phyloP scores from a whole-genome alignment of 1,140 invertebrate species.

The Olivierus martensii region DNA sequence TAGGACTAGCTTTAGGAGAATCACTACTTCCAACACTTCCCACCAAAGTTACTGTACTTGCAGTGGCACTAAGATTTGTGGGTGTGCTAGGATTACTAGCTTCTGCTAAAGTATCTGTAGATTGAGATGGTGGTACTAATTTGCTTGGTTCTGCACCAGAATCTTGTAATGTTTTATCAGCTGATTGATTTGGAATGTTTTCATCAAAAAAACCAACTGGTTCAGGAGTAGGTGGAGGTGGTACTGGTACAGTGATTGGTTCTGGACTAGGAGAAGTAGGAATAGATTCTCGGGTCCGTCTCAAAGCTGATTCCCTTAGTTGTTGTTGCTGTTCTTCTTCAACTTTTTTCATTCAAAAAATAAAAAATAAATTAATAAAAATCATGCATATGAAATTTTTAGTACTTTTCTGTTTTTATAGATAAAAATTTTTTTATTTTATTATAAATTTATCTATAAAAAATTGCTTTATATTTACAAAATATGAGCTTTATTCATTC shows the following conservation, averaged over 20 bases:
- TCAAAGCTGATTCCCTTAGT: slow-evolving; percentile 14
- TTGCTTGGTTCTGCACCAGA: background rate
- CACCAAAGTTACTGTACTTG: slow-evolving; percentile 43
- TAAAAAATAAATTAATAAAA: too few species aligned
- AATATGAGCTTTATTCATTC: too few species aligned
- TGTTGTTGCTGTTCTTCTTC: slow-evolving; percentile 18
- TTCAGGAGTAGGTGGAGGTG: slow-evolving; percentile 21
- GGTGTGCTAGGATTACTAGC: slow-evolving; percentile 48
- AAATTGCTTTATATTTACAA: too few species aligned
- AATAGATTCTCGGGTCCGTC: slow-evolving; percentile 10
- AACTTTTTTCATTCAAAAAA: slow-evolving; percentile 8
- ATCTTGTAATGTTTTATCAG: too few species aligned
- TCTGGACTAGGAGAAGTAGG: slow-evolving; percentile 16
- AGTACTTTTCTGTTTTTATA: too few species aligned
- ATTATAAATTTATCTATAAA: too few species aligned
- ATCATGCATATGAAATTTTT: too few species aligned
- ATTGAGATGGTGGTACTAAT: slow-evolving; percentile 43
- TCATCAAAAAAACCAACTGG: slow-evolving; percentile 1
- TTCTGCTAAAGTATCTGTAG: slow-evolving; percentile 34
- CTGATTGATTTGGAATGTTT: too few species aligned
- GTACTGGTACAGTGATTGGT: slow-evolving; percentile 17
- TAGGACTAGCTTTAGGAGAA: slow-evolving; percentile 18
- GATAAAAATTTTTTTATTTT: too few species aligned
- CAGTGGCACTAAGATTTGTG: slow-evolving; percentile 46
- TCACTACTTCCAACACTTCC: slow-evolving; percentile 27